Base-by-base conservation (phyloP, 2,888 invertebrate genomes). In the Agrotis ipsilon region DNA sequence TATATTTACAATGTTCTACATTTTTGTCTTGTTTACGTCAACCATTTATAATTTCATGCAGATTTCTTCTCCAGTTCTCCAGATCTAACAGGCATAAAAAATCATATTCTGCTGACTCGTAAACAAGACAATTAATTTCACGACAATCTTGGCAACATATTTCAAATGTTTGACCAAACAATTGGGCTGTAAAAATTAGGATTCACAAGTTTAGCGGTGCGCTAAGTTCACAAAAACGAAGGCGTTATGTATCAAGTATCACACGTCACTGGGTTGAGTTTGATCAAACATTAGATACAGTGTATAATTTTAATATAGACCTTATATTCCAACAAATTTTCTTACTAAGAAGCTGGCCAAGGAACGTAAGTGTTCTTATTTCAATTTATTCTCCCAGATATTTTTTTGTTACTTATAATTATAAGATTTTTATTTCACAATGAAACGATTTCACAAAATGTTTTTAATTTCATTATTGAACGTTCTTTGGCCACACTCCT, bases 1-100 rank as follows among this genome's bases (percentile, higher is more conserved):
- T 84, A 88, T 91, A 87, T 91, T 86, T 88, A 90, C 86, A 87
- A 83, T 78, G 85, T 74, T 75, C 66, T 66, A 76, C 48, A 57
- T 54, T 54, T 55, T 75, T 77, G 76, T 75, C 80, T 79, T 78
- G 82, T 74, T 71, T 68, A 81, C 60, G 59, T 43, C 32, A 45
- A 51, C 18, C 39, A 27, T 13, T 11, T 19, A 18, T 55, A 45
- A 45, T 46, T 14, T 11, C 19, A 63, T 48, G 49, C 19, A 9
- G 51, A 54, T 49, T 21, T 19, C 18, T 19, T n/a, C 32, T 64
- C 48, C 46, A n/a, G n/a, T n/a, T n/a, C n/a, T n/a, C n/a, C n/a
- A n/a, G n/a, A n/a, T n/a, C n/a, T n/a, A n/a, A n/a, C n/a, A n/a
- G 6, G 13, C 24, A n/a, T 21, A 13, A 2, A 52, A 52, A 59